Conservation (phyloP, 2,797 vertebrate genomes). For the Mustela erminea region DNA sequence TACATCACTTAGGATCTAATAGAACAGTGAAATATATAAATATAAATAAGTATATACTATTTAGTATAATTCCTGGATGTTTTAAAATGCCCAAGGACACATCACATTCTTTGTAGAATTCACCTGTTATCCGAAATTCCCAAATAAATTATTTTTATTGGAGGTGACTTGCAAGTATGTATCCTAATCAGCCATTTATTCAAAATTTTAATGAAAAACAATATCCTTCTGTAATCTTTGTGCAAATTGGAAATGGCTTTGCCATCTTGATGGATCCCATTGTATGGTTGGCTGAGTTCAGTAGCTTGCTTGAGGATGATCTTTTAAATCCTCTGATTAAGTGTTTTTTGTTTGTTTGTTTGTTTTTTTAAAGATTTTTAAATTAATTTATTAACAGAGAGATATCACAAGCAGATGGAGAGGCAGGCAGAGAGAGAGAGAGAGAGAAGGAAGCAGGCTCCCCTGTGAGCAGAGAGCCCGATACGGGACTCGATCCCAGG, state of each 20-base stretch:
- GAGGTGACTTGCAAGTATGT: conserved; percentile 66
- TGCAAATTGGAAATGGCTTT: conserved; percentile 62
- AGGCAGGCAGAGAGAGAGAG: too few relatives aligned
- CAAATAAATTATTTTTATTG: conserved; percentile 74
- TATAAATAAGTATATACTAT: conserved; percentile 44
- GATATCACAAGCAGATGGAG: too few relatives aligned
- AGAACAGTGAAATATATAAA: conserved; percentile 76
- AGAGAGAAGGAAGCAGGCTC: too few relatives aligned
- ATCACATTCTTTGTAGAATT: not conserved
- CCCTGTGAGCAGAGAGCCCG: too few relatives aligned
- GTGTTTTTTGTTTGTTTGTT: not conserved
- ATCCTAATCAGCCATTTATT: conserved; percentile 63
- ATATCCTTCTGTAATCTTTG: conserved; percentile 19
- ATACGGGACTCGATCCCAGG: too few relatives aligned
- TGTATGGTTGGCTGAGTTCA: not conserved
- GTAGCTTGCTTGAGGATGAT: conserved; percentile 6
- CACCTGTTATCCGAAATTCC: not conserved
- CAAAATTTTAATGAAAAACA: conserved; percentile 69
- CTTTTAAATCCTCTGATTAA: conserved; percentile 34
- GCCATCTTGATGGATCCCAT: not conserved
- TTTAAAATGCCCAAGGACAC: conserved; percentile 79
- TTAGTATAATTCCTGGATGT: conserved; percentile 85
- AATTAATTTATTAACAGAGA: too few relatives aligned
- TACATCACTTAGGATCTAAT: conserved; percentile 85
- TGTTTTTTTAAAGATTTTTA: too few relatives aligned